Evolutionary conservation across 2,888 invertebrate species (phyloP).

Genomic region (Cistogaster globosa): DNA sequence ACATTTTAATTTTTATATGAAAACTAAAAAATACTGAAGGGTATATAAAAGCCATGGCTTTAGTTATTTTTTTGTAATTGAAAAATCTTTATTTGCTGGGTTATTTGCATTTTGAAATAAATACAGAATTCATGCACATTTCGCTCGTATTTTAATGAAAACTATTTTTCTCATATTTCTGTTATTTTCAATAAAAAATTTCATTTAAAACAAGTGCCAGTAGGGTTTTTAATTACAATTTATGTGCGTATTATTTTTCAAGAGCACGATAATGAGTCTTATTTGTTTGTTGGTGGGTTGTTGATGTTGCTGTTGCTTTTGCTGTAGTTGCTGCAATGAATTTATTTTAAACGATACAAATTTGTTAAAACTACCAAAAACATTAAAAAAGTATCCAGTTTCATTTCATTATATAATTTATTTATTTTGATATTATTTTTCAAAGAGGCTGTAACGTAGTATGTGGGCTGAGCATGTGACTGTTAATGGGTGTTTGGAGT

Average conservation of each 20-base stretch:
- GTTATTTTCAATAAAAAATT: conserved; percentile 26
- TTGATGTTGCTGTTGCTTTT: background rate
- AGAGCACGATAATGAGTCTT: conserved; percentile 56
- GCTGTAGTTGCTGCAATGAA: conserved; percentile 25
- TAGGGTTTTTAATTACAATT: conserved; percentile 67
- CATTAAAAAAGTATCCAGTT: conserved; percentile 49
- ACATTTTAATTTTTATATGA: too few relatives aligned
- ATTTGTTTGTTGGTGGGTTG: conserved; percentile 8
- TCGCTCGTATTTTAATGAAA: conserved; percentile 10
- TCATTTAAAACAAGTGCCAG: conserved; percentile 50
- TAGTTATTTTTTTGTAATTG: too few relatives aligned
- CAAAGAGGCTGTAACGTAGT: conserved; percentile 25
- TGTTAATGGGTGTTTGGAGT: conserved; percentile 65
- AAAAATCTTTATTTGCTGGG: conserved; percentile 10
- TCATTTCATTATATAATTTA: conserved; percentile 53
- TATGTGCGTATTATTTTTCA: conserved; percentile 57
- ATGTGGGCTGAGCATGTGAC: conserved; percentile 48
- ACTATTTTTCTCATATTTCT: conserved; percentile 17
- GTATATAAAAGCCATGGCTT: too few relatives aligned
- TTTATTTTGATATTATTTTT: background rate
- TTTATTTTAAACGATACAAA: conserved; percentile 54
- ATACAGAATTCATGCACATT: conserved; percentile 6
- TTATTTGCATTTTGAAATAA: background rate
- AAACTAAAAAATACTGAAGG: too few relatives aligned
- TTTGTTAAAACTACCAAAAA: conserved; percentile 41